These are phyloP conservation scores for Carcharodon carcharias DNA, from an alignment of 2,797 vertebrate species.

Conservation along the genomic window DNA sequence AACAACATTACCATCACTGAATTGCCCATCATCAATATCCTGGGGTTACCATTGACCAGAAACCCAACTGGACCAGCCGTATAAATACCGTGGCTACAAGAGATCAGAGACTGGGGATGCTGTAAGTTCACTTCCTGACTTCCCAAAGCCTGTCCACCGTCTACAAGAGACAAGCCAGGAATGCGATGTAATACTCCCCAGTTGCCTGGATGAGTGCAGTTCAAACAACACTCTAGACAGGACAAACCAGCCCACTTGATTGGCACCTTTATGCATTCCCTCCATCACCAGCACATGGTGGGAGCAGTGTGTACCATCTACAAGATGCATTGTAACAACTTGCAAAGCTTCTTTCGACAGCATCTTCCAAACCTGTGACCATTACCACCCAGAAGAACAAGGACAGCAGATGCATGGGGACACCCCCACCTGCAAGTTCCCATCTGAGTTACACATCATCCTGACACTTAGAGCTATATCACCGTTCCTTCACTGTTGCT, in stretches of 20 bases:
- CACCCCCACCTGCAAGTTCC: background rate
- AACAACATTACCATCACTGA: background rate
- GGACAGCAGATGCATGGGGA: background rate
- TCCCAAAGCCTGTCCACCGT: background rate
- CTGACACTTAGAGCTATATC: background rate
- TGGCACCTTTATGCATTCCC: background rate
- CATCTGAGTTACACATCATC: background rate
- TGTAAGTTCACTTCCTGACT: background rate
- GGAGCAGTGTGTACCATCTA: background rate
- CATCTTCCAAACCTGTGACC: background rate
- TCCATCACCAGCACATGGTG: background rate
- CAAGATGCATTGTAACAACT: background rate
- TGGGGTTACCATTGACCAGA: background rate
- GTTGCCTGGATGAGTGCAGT: background rate
- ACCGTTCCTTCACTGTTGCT: background rate
- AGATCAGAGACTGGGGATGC: background rate
- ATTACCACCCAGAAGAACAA: no score
- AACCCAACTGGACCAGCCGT: background rate
- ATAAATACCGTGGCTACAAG: background rate
- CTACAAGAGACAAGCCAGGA: background rate
- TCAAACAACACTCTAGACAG: background rate
- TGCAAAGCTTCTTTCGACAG: background rate
- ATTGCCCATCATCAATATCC: background rate
- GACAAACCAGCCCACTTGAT: background rate
- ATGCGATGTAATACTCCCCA: background rate